phyloP scores from a whole-genome alignment of 2,888 invertebrate genomes.

The Drosophila anomalata region DNA sequence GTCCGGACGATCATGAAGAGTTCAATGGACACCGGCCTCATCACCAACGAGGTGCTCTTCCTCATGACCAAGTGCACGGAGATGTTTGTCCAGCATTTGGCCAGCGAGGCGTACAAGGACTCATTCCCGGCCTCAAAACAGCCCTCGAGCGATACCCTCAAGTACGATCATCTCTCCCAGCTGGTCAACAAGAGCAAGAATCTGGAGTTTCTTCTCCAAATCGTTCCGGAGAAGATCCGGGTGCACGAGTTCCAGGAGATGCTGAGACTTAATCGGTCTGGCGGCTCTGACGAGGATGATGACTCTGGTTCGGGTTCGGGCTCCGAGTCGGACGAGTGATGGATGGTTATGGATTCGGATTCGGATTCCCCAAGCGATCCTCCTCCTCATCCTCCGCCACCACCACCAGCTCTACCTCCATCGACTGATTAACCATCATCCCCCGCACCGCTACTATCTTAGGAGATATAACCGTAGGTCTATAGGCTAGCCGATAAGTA shows the following conservation, averaged over 20 bases:
- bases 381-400: background rate
- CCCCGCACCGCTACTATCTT: background rate
- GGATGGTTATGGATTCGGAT: background rate
- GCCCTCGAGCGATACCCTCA: conserved; percentile 54
- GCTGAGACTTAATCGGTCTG: conserved; percentile 54
- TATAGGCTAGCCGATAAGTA: background rate
- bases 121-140: background rate
- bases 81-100: conserved; percentile 81
- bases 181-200: conserved; percentile 74
- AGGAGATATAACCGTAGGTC: background rate
- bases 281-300: conserved; percentile 46
- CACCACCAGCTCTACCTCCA: background rate
- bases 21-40: conserved; percentile 81
- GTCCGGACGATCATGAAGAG: conserved; percentile 83
- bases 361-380: background rate
- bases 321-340: conserved; percentile 42
- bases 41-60: conserved; percentile 79
- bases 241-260: conserved; percentile 81
- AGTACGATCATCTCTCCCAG: conserved; percentile 81
- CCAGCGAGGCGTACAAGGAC: conserved; percentile 68
- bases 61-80: conserved; percentile 81
- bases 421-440: conserved; percentile 11
- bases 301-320: conserved; percentile 50
- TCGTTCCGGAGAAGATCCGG: conserved; percentile 82
- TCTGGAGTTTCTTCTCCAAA: conserved; percentile 81